phyloP scores from a whole-genome alignment of 2,113 vertebrate species.

The Antennarius striatus region DNA sequence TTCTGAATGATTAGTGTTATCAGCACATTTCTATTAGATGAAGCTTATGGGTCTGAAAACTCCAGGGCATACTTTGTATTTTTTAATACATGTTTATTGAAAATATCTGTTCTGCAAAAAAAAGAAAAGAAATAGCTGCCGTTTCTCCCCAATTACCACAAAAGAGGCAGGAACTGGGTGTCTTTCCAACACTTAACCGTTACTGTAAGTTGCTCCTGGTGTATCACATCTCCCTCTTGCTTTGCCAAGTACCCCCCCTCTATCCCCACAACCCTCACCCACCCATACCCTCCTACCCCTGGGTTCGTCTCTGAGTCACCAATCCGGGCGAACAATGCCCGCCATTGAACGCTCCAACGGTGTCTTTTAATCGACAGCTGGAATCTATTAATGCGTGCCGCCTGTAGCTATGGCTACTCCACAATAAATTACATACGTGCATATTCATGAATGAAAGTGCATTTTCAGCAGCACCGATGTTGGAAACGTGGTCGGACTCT shows the following conservation, averaged over 20 bases:
- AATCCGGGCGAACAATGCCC: slow-evolving; percentile 71
- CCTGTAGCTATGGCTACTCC: slow-evolving; percentile 66
- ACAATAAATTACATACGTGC: slow-evolving; percentile 53
- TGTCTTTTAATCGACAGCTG: slow-evolving; percentile 69
- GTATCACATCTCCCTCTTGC: slow-evolving; percentile 67
- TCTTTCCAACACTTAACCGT: slow-evolving; percentile 57
- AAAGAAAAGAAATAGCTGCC: slow-evolving; percentile 5
- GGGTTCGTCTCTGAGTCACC: slow-evolving; percentile 66
- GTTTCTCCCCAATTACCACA: slow-evolving; percentile 37
- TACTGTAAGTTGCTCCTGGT: slow-evolving; percentile 54
- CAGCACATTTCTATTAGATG: neutral
- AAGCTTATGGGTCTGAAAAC: neutral
- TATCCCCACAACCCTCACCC: slow-evolving; percentile 23
- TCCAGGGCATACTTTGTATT: neutral
- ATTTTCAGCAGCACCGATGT: slow-evolving; percentile 4
- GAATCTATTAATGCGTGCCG: slow-evolving; percentile 62
- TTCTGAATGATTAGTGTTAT: neutral
- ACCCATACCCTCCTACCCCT: slow-evolving; percentile 20
- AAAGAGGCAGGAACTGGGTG: slow-evolving; percentile 31
- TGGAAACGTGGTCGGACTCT: slow-evolving; percentile 38
- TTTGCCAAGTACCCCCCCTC: slow-evolving; percentile 60
- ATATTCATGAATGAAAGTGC: slow-evolving; percentile 61
- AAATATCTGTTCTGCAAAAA: slow-evolving; percentile 23
- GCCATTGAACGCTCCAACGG: slow-evolving; percentile 66
- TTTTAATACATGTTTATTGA: neutral